Base-by-base conservation (phyloP, 1,140 invertebrate species). In the Plectrocnemia conspersa region DNA sequence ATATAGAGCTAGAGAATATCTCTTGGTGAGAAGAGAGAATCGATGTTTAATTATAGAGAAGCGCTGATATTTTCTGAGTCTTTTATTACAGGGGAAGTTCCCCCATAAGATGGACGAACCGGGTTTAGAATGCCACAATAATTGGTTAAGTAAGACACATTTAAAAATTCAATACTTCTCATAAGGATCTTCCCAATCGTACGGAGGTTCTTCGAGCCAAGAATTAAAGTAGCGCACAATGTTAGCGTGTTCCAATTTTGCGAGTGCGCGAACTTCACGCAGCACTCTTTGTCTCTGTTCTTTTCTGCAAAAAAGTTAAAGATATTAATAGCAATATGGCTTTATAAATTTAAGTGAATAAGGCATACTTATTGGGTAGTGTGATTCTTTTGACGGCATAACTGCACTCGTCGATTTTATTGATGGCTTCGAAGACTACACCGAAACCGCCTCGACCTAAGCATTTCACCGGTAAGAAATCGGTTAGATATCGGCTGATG, bases 321-420 rank as follows among this genome's bases (percentile, higher is more conserved):
- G 3, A 25, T 18, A 13, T 50, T 36, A 38, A 21, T 22, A 16
- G 23, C 9, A 21, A 7, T n/a, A 44, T 22, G 18, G 22, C 19
- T 10, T 9, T 22, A 6, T 42, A 5, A 19, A 42, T 42, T 19
- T 19, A 42, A 21, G 3, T 19, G 16, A 42, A 33, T 19, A 48
- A 16, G 6, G 19, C 21, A 70, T 71, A 91, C 88, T 82, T 87
- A 62, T 88, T 87, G 9, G 91, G 89, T 52, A 97, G 73, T 5
- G 83, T 81, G 40, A 98, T 97, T 64, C 94, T 81, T 75, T 99
- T 98, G 0, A 99, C 84, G 16, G 96, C 96, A 77, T 98, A 98
- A 59, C 85, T 79, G 64, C 90, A 88, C 65, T 97, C 89, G 69
- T 99, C 96, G 47, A 97, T 84, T 73, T 91, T 94, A 69, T 98